A percentile compares a stretch with the other conserved stretches of the same genome.
Evolutionary conservation across 2,113 vertebrate species (phyloP).

Genomic region (Poeciliopsis turrubarensis): DNA sequence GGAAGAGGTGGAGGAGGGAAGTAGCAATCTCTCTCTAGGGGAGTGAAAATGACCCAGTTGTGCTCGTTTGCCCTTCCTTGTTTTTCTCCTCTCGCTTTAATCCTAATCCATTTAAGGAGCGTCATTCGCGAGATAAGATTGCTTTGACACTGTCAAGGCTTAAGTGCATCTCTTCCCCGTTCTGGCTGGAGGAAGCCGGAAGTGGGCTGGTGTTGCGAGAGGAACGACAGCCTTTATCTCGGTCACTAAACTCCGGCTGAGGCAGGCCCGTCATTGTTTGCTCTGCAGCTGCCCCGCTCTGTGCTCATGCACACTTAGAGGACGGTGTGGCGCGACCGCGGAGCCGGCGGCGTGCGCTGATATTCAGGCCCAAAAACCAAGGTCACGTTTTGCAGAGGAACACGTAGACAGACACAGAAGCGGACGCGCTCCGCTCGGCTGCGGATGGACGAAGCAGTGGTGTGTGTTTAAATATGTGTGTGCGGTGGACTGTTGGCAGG

Average conservation of each 20-base stretch:
- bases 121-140: slow-evolving; percentile 64
- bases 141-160: slow-evolving; percentile 53
- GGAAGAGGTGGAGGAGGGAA: slow-evolving; percentile 10
- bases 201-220: slow-evolving; percentile 59
- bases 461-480: slow-evolving; percentile 29
- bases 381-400: slow-evolving; percentile 28
- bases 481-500: slow-evolving; percentile 55
- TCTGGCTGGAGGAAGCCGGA: slow-evolving; percentile 46
- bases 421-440: slow-evolving; percentile 12
- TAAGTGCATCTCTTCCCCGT: slow-evolving; percentile 56
- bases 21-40: slow-evolving; percentile 10
- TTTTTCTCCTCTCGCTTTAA: slow-evolving; percentile 30
- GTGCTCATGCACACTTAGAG: slow-evolving; percentile 33
- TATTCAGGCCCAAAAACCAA: slow-evolving; percentile 6
- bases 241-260: slow-evolving; percentile 67
- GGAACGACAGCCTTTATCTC: slow-evolving; percentile 64
- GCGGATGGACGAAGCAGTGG: slow-evolving; percentile 35
- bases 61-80: slow-evolving; percentile 38
- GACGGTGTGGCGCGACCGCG: slow-evolving; percentile 27
- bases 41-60: slow-evolving; percentile 21
- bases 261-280: slow-evolving; percentile 64
- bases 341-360: slow-evolving; percentile 14
- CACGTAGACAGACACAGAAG: slow-evolving; percentile 1
- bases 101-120: slow-evolving; percentile 61
- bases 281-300: slow-evolving; percentile 26